Evolutionary conservation across 2,113 vertebrate genomes (phyloP).

Genomic region (Aptenodytes forsteri): DNA sequence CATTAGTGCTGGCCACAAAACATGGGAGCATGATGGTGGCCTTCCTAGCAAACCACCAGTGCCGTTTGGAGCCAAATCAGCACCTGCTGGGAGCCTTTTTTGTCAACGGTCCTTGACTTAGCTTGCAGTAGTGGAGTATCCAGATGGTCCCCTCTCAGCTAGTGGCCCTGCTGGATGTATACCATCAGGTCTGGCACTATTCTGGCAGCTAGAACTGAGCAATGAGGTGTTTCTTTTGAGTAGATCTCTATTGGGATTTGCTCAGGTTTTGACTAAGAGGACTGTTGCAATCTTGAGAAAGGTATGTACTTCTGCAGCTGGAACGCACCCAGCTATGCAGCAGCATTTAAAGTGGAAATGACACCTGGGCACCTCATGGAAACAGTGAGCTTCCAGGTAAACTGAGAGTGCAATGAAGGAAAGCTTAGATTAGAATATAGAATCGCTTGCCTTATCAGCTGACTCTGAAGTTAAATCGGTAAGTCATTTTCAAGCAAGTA

Average conservation of each 20-base stretch:
- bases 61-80: not conserved
- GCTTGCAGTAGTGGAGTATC: not conserved
- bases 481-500: not conserved
- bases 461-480: not conserved
- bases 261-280: not conserved
- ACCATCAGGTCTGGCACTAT: not conserved
- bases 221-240: not conserved
- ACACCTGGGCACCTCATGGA: not conserved
- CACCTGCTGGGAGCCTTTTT: not conserved
- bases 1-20: not conserved
- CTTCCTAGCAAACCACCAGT: not conserved
- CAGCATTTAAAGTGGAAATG: not conserved
- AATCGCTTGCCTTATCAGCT: not conserved
- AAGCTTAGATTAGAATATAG: not conserved
- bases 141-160: not conserved
- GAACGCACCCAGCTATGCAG: not conserved
- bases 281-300: not conserved
- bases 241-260: not conserved
- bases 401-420: not conserved
- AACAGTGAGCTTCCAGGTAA: not conserved
- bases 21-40: rapidly evolving
- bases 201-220: not conserved
- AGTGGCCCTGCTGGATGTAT: not conserved
- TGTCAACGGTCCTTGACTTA: not conserved
- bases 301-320: not conserved